These are phyloP conservation scores for Drosophila pandora DNA, from an alignment of 1,140 invertebrate genomes.

Conservation along the genomic window DNA sequence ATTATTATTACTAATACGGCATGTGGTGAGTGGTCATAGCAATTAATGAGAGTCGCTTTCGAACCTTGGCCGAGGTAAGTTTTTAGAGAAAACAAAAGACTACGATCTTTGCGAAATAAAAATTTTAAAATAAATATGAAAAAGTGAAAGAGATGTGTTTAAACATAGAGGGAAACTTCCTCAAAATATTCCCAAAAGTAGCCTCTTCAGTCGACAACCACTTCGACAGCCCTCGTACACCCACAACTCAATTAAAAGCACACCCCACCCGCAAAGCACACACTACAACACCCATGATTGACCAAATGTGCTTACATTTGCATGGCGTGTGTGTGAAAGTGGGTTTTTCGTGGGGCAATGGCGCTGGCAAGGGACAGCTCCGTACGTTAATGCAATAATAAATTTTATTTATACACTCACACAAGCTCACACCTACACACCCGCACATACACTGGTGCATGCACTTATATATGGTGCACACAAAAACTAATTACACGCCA, in stretches of 20 bases:
- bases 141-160: too few species aligned
- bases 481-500: conserved; percentile 81
- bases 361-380: not conserved
- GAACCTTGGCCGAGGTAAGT: conserved; percentile 3
- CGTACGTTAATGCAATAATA: conserved; percentile 61
- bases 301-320: conserved; percentile 28
- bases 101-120: too few species aligned
- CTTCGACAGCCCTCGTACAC: not conserved
- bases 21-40: conserved; percentile 32
- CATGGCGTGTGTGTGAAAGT: conserved; percentile 1
- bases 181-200: too few species aligned
- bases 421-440: conserved; percentile 19
- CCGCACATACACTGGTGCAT: conserved; percentile 20
- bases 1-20: conserved; percentile 71
- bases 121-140: too few species aligned
- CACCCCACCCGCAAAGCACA: not conserved
- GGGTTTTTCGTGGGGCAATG: not conserved
- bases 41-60: conserved; percentile 4
- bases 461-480: conserved; percentile 34
- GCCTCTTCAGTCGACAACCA: not conserved
- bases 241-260: conserved; percentile 42
- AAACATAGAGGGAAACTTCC: too few species aligned
- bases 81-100: not conserved
- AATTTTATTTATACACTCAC: conserved; percentile 56
- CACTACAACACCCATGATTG: conserved; percentile 1